These are phyloP conservation scores for Festucalex cinctus DNA, from an alignment of 2,113 vertebrate genomes.

Conservation along the genomic window DNA sequence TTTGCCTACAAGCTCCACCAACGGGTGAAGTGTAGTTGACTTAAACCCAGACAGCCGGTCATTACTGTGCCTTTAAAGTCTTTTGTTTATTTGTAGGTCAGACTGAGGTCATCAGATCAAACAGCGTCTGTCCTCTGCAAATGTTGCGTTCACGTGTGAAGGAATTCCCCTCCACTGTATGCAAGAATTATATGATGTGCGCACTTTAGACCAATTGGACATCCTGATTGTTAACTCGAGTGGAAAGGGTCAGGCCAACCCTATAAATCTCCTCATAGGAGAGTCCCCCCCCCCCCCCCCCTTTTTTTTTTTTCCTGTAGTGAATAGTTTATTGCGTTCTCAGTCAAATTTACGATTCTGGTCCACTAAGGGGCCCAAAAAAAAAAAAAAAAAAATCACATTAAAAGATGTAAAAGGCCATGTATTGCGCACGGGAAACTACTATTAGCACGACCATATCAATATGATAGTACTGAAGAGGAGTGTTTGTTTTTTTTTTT, in stretches of 20 bases:
- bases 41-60: not conserved
- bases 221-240: constrained; percentile 60
- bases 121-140: constrained; percentile 10
- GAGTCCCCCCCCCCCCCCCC: not conserved
- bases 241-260: constrained; percentile 38
- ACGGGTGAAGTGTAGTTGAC: not conserved
- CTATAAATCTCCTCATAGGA: constrained; percentile 59
- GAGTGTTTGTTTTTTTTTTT: constrained; percentile 1
- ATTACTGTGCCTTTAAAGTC: constrained; percentile 3
- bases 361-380: constrained; percentile 32
- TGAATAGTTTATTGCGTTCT: constrained; percentile 59
- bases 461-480: not conserved
- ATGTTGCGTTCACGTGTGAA: constrained; percentile 17
- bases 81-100: constrained; percentile 3
- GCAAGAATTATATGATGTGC: constrained; percentile 45
- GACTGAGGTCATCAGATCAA: constrained; percentile 4
- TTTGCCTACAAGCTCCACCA: too few species aligned
- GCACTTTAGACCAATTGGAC: constrained; percentile 46
- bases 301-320: constrained; percentile 22
- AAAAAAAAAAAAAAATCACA: constrained; percentile 31
- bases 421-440: constrained; percentile 17
- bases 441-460: not conserved
- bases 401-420: constrained; percentile 43
- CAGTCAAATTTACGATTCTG: constrained; percentile 55
- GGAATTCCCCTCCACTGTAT: constrained; percentile 22